Base-by-base conservation (phyloP, 2,888 invertebrate genomes). In the Baccha elongata region DNA sequence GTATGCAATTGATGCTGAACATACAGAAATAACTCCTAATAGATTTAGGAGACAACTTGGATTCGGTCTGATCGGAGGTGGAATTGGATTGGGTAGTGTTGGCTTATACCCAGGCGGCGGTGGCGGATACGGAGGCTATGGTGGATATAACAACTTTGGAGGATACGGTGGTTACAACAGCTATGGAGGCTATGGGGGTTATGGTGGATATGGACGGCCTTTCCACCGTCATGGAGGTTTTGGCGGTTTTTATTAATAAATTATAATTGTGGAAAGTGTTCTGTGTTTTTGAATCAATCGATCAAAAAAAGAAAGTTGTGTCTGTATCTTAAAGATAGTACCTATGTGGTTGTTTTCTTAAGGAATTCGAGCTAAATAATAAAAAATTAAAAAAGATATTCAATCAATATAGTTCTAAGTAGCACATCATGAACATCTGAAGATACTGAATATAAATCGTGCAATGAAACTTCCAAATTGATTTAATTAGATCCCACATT, bases 121-220 rank as follows among this genome's bases (percentile, higher is more conserved):
- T 23, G 65, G 72, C 23, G 69, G 69, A 3, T 29, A 23, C 1
- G 71, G 71, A 26, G 65, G 62, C 8, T 44, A 35, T 46, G 71
- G 71, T 17, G 19, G 58, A 23, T 40, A 40, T 23, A 19, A 23
- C 7, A 19, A 23, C 5, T 40, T 7, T 6, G 69, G 55, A 8
- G 65, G 67, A 10, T 73, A 64, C 44, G 55, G 58, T 11, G 67
- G 67, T 29, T 67, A 68, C 53, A 40, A 58, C 5, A 19, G 15
- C 0, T 80, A 81, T 32, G 67, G 55, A n/a, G 83, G 79, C 29
- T 67, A 73, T 53, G 64, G 78, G n/a, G 60, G 64, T n/a, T 40
- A 40, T 48, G 69, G 69, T 26, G 64, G 69, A 23, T 40, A 58
- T 2, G 65, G 65, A 40, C 21, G 42, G 3, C 29, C 29, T 7